Evolutionary conservation across 2,797 vertebrate genomes (phyloP).

Genomic region (Gastrophryne carolinensis): DNA sequence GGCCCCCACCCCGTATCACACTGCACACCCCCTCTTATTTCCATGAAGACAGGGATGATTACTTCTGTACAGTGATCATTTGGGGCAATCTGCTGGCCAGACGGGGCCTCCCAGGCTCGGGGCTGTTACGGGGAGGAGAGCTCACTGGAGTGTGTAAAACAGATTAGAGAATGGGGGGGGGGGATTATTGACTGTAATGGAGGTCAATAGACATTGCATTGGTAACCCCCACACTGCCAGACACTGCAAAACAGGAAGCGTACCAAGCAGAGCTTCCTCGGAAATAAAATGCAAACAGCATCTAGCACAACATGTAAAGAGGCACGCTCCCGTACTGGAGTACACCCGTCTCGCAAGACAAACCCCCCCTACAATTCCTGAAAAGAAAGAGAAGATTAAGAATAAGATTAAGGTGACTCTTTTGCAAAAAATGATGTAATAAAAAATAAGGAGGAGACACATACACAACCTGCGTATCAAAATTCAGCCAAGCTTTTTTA

Average conservation of each 20-base stretch:
- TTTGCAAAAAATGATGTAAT: too few species aligned
- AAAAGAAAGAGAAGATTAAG: too few species aligned
- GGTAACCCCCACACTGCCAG: constrained; percentile 6
- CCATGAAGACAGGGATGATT: not conserved
- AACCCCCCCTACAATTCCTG: too few species aligned
- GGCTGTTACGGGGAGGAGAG: not conserved
- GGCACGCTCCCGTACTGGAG: too few species aligned
- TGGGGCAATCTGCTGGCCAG: constrained; percentile 4
- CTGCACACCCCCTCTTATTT: not conserved
- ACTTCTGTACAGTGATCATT: constrained; percentile 1
- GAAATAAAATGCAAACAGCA: too few species aligned
- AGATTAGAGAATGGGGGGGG: not conserved
- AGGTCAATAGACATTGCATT: not conserved
- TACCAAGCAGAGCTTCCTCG: not conserved
- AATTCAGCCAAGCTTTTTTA: too few species aligned
- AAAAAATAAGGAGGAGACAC: too few species aligned
- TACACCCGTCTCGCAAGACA: too few species aligned
- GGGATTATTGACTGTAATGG: not conserved
- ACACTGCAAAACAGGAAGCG: not conserved
- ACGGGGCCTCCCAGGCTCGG: not conserved
- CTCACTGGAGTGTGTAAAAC: not conserved
- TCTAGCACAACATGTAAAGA: too few species aligned
- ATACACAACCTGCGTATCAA: too few species aligned
- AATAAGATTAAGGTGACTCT: too few species aligned
- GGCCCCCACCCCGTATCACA: not conserved